Percentiles rank a stretch among this genome's conserved stretches.
These are phyloP conservation scores for Pelecanus crispus DNA, from an alignment of 2,113 vertebrate genomes.

Conservation along the genomic window DNA sequence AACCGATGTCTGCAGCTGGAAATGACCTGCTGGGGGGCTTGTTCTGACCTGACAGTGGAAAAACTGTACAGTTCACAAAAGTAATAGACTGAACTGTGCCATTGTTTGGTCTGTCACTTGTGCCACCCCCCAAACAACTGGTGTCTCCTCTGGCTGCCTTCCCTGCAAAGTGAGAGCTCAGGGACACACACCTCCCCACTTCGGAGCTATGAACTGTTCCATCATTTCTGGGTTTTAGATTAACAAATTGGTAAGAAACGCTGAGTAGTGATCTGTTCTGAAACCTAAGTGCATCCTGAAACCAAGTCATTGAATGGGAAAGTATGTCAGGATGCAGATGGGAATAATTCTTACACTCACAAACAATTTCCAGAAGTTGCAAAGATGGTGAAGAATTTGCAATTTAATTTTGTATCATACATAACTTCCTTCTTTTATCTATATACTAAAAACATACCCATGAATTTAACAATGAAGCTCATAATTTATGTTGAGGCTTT, in stretches of 20 bases:
- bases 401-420: neutral
- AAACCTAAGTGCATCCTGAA: neutral
- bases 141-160: neutral
- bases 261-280: neutral
- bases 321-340: neutral
- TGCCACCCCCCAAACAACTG: neutral
- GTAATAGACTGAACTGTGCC: neutral
- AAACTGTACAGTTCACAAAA: neutral
- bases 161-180: neutral
- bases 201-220: neutral
- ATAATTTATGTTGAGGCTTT: neutral
- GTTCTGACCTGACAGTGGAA: neutral
- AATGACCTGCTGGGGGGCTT: accelerated
- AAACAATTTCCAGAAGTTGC: neutral
- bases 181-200: neutral
- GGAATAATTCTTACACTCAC: neutral
- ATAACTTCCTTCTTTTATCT: neutral
- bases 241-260: neutral
- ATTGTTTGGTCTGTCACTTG: neutral
- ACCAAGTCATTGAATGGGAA: neutral
- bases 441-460: neutral
- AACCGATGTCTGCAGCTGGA: neutral
- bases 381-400: neutral
- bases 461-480: neutral
- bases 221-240: neutral